phyloP scores from a whole-genome alignment of 2,113 vertebrate genomes.

The Lampris incognitus region DNA sequence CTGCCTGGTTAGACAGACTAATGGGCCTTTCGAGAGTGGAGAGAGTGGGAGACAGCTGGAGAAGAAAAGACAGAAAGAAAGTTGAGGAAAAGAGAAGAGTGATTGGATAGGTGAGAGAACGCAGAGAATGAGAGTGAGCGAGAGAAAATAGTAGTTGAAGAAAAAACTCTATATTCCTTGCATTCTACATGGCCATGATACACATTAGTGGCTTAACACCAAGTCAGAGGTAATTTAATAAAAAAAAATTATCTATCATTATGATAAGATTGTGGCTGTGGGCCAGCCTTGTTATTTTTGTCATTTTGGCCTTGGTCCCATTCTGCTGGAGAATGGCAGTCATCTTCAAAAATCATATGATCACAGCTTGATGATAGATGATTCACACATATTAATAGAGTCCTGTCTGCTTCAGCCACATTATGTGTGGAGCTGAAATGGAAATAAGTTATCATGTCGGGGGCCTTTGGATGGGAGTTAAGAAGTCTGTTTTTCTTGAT shows the following conservation, averaged over 20 bases:
- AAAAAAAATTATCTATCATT: constrained; percentile 61
- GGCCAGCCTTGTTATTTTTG: constrained; percentile 20
- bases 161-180: too few species aligned
- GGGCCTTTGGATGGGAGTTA: not conserved
- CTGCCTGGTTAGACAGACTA: constrained; percentile 61
- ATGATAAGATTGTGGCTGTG: constrained; percentile 25
- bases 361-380: not conserved
- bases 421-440: not conserved
- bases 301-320: constrained; percentile 6
- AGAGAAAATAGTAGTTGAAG: not conserved
- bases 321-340: constrained; percentile 25
- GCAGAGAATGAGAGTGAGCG: not conserved
- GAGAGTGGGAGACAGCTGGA: constrained; percentile 1
- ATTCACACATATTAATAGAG: not conserved
- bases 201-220: constrained; percentile 45
- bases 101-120: constrained; percentile 19
- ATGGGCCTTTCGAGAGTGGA: constrained; percentile 54
- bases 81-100: not conserved
- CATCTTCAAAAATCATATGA: constrained; percentile 11
- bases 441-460: not conserved
- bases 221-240: constrained; percentile 48
- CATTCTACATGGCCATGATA: constrained; percentile 28
- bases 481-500: not conserved
- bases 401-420: not conserved
- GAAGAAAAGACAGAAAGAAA: constrained; percentile 11